These are phyloP conservation scores for Carposina sasakii DNA, from an alignment of 1,140 invertebrate genomes.

Conservation along the genomic window DNA sequence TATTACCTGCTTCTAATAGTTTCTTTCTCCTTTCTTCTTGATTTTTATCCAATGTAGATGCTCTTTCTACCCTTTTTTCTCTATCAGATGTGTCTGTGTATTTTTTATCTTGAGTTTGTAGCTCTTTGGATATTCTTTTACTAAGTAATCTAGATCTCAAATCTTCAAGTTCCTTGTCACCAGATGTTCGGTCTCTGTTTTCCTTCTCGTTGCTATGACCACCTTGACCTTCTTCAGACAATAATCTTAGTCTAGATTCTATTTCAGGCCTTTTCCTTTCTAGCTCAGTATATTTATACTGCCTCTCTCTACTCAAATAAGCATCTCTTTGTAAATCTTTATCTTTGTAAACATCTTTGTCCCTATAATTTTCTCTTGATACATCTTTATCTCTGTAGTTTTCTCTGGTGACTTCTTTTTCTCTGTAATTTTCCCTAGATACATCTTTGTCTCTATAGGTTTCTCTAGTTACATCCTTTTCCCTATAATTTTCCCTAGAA, in stretches of 20 bases:
- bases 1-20: constrained; percentile 73
- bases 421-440: constrained; percentile 24
- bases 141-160: constrained; percentile 80
- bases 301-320: constrained; percentile 56
- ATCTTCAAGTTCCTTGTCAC: constrained; percentile 79
- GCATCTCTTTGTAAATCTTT: constrained; percentile 24
- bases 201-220: constrained; percentile 74
- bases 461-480: constrained; percentile 25
- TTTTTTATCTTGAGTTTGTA: constrained; percentile 71
- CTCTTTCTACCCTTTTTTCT: constrained; percentile 45
- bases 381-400: constrained; percentile 42
- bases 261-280: constrained; percentile 52
- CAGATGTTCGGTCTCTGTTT: constrained; percentile 72
- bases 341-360: not conserved
- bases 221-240: constrained; percentile 63
- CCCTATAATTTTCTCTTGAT: constrained; percentile 23
- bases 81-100: constrained; percentile 53
- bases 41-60: constrained; percentile 64
- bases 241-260: constrained; percentile 53
- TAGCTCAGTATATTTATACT: constrained; percentile 68
- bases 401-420: constrained; percentile 17
- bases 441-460: constrained; percentile 37
- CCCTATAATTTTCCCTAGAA: constrained; percentile 35
- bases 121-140: constrained; percentile 75
- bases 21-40: constrained; percentile 78